Base-by-base conservation (phyloP, 1,140 invertebrate species). In the Ips nitidus region DNA sequence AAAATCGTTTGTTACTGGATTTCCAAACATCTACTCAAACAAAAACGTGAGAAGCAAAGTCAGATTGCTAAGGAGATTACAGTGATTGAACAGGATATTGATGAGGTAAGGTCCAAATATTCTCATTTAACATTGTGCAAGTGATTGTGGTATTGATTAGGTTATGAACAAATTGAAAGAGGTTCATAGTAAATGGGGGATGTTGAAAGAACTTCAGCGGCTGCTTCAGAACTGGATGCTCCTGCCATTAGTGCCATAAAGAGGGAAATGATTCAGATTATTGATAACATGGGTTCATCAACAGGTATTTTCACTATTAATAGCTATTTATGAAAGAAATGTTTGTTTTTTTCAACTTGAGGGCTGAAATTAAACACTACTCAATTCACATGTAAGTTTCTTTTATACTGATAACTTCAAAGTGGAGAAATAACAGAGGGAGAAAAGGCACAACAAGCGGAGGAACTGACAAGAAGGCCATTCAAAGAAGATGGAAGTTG, bases 1-100 rank as follows among this genome's bases (percentile, higher is more conserved):
- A 95, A 79, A 91, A 91, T 76, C 85, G 89, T 69, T 80, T 97
- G 7, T 79, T 97, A 3, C 88, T 93, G 78, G 93, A 95, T 76
- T 97, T 98, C 79, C 2, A 86, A 88, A 60, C 88, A 93, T 80
- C 82, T 97, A 53, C 78, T 89, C 62, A 84, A 88, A 50, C 87
- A 91, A 69, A 94, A 94, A 75, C 85, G 90, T 75, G 88, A 92
- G 59, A 90, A 91, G 77, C 83, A 87, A 55, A 82, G 84, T 43
- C 87, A 88, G 65, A 92, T 80, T 4, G 84, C 86, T 0, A 84
- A 86, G 45, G 92, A 95, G 78, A 88, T 94, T n/a, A 80, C 84
- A 5, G 81, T 94, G 2, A 92, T 96, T 53, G 87, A 91, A 76
- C 84, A 87, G 71, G 93, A 96, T 80, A 87, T 95, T 79, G 89